Evolutionary conservation across 2,113 vertebrate species (phyloP).

Genomic region (Protobothrops mucrosquamatus): DNA sequence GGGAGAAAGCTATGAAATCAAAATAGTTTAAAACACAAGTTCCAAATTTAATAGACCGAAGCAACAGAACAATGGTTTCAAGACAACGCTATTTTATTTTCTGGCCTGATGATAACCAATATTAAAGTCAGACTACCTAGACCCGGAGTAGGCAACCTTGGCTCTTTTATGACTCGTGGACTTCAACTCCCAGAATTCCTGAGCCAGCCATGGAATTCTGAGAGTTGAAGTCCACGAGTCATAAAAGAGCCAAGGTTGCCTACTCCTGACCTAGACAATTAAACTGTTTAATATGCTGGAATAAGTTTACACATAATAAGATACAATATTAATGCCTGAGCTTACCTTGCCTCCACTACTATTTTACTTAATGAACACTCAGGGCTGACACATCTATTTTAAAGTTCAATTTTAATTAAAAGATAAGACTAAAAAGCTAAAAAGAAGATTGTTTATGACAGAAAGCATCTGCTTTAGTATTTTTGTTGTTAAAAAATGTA

Average conservation of each 20-base stretch:
- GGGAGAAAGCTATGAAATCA: not conserved
- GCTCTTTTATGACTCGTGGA: too few species aligned
- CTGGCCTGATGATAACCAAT: slow-evolving; percentile 26
- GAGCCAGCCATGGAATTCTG: too few species aligned
- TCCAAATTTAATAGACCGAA: not conserved
- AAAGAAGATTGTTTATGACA: slow-evolving; percentile 59
- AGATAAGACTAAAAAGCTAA: slow-evolving; percentile 67
- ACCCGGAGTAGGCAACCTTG: not conserved
- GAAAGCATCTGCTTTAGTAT: slow-evolving; percentile 51
- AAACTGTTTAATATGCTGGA: slow-evolving; percentile 24
- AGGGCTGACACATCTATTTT: slow-evolving; percentile 59
- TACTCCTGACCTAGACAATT: slow-evolving; percentile 21
- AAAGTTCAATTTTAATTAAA: slow-evolving; percentile 76
- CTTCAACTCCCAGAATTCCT: too few species aligned
- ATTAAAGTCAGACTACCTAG: slow-evolving; percentile 39
- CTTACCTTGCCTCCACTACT: slow-evolving; percentile 41
- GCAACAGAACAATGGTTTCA: not conserved
- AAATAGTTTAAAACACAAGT: not conserved
- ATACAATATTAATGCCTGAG: slow-evolving; percentile 46
- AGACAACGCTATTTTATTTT: not conserved
- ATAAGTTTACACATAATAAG: slow-evolving; percentile 8
- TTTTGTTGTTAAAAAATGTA: slow-evolving; percentile 53
- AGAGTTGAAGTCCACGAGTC: too few species aligned
- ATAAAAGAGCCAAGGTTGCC: too few species aligned
- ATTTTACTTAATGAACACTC: slow-evolving; percentile 64